Base-by-base conservation (phyloP, 2,888 invertebrate species). In the Dermolepida albohirtum region DNA sequence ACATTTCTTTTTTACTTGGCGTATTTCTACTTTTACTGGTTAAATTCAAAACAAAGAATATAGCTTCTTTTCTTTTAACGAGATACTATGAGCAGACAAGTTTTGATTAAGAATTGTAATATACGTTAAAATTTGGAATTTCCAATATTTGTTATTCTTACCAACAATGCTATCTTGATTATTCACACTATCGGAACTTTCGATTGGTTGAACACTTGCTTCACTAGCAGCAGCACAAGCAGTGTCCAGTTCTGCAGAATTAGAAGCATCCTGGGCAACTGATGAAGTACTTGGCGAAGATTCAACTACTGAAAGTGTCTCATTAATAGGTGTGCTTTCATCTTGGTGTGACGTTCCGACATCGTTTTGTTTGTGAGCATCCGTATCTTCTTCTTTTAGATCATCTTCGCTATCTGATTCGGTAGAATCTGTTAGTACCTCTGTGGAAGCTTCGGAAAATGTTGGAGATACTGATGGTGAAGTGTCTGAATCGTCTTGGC, bases 401-500 rank as follows among this genome's bases (percentile, higher is more conserved):
- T 50, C 43, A 16, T 63, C 70, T 50, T 66, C 64, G 40, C 40
- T 62, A 39, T 66, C 73, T 5, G 67, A 55, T 43, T 73, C 74
- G 4, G 74, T 74, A 0, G 75, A 74, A 5, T 75, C 75, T 12
- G 64, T 70, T 7, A 74, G 73, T 1, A 77, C 74, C 39, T 76
- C 76, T 6, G 76, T 74, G 1, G 78, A 77, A 5, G 74, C 76
- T 49, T 78, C 77, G 0, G 78, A 77, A 52, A 78, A 75, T 5
- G 82, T 80, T 0, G 81, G 81, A 0, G 81, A 80, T 0, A 77
- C 77, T 0, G 81, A 80, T 1, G 79, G 74, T 0, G 80, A 79
- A 47, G 77, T 77, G 12, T 79, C 77, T 1, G 76, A 68, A 49
- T 70, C 71, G 27, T 70, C 66, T 40, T 57, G 54, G 10, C 41